These are phyloP conservation scores for Meganola albula DNA, from an alignment of 2,888 invertebrate genomes.

Conservation along the genomic window DNA sequence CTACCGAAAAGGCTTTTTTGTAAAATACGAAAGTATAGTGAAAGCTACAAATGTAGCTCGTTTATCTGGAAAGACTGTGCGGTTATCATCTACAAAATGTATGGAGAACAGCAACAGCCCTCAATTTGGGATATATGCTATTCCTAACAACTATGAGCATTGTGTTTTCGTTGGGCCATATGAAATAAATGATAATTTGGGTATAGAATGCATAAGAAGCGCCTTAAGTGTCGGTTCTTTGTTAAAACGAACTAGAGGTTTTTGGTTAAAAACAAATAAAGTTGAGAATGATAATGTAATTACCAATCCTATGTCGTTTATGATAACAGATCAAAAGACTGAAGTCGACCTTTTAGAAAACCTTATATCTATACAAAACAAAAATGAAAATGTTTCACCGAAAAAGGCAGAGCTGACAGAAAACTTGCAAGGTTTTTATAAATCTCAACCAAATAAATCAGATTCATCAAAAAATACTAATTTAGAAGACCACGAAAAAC, in stretches of 20 bases:
- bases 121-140: constrained; percentile 66
- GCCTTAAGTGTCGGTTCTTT: constrained; percentile 22
- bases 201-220: constrained; percentile 58
- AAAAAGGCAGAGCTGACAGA: constrained; percentile 5
- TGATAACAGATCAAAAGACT: constrained; percentile 30
- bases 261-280: constrained; percentile 62
- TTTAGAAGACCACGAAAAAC: too few species aligned
- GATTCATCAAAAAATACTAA: constrained; percentile 12
- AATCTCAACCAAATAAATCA: constrained; percentile 10
- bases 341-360: constrained; percentile 28
- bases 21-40: constrained; percentile 70
- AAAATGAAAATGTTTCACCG: constrained; percentile 5
- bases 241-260: constrained; percentile 51
- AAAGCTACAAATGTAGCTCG: constrained; percentile 68
- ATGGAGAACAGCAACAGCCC: constrained; percentile 33
- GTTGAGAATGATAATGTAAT: constrained; percentile 56
- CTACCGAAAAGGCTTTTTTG: constrained; percentile 67
- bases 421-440: too few species aligned
- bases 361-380: too few species aligned
- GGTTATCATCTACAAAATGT: constrained; percentile 56
- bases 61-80: constrained; percentile 64
- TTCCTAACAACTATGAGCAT: constrained; percentile 47
- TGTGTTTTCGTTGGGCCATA: constrained; percentile 67
- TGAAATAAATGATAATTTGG: constrained; percentile 53
- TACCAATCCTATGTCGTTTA: constrained; percentile 57